Percentiles rank a stretch among this genome's conserved stretches.
Evolutionary conservation across 2,888 invertebrate species (phyloP).

Genomic region (Pharmacophagus antenor): DNA sequence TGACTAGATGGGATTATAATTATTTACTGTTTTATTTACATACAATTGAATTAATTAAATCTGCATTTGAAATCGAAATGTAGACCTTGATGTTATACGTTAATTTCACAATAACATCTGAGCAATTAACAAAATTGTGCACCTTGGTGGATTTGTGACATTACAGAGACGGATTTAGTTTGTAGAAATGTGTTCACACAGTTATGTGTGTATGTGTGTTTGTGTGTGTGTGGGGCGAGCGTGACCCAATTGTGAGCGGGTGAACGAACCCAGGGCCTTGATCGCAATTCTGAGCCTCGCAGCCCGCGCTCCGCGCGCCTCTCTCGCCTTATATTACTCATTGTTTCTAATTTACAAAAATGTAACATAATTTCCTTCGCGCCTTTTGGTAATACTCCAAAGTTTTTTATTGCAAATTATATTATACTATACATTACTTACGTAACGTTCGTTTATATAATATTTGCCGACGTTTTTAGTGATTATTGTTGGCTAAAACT

Average conservation of each 20-base stretch:
- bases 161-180: conserved; percentile 72
- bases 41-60: conserved; percentile 3
- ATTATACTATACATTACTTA: not conserved
- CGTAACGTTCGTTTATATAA: not conserved
- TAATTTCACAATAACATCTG: conserved; percentile 29
- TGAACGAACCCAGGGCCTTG: conserved; percentile 80
- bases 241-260: conserved; percentile 74
- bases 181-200: conserved; percentile 56
- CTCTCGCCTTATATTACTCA: conserved; percentile 47
- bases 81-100: conserved; percentile 26
- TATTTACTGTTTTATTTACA: not conserved
- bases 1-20: no score
- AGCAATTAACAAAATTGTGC: conserved; percentile 35
- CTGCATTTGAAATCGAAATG: conserved; percentile 12
- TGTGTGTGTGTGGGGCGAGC: conserved; percentile 61
- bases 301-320: conserved; percentile 37
- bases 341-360: conserved; percentile 47
- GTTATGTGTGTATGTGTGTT: conserved; percentile 71
- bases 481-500: no score
- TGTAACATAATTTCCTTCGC: not conserved
- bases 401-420: not conserved
- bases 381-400: not conserved
- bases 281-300: conserved; percentile 71
- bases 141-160: conserved; percentile 51
- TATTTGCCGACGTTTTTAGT: not conserved